Conservation (phyloP, 2,888 invertebrate genomes). For the Copidosoma aretas region DNA sequence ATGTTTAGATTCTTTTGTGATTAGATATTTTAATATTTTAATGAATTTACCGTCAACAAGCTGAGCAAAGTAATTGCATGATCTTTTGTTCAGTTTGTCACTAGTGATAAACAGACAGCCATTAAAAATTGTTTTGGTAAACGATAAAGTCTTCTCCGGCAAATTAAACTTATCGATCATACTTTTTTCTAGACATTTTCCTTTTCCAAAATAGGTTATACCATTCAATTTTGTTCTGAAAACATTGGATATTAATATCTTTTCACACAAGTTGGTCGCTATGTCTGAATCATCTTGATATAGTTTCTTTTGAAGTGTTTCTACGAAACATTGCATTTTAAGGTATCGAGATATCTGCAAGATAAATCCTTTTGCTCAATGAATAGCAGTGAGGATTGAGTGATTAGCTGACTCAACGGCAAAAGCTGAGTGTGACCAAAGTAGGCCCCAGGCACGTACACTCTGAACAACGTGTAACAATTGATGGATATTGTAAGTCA, state of each 20-base stretch:
- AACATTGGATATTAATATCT: not conserved
- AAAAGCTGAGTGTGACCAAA: constrained; percentile 42
- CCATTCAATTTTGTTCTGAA: not conserved
- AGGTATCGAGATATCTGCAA: constrained; percentile 28
- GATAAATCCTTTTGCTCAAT: constrained; percentile 34
- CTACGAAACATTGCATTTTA: not conserved
- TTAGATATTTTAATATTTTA: constrained; percentile 9
- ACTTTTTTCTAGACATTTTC: not conserved
- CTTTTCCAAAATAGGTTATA: constrained; percentile 14
- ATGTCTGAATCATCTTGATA: not conserved
- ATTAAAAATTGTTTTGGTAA: not conserved
- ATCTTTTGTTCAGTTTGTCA: not conserved
- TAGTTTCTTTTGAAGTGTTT: not conserved
- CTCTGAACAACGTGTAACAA: constrained; percentile 39
- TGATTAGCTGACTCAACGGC: constrained; percentile 39
- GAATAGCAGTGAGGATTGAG: constrained; percentile 25
- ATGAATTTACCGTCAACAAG: not conserved
- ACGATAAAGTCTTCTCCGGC: not conserved
- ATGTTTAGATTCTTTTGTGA: not conserved
- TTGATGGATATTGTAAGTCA: constrained; percentile 42
- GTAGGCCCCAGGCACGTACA: constrained; percentile 44
- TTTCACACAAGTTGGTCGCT: not conserved
- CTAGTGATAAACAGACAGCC: constrained; percentile 2
- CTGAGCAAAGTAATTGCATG: constrained; percentile 2
- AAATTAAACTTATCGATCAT: constrained; percentile 3